These are phyloP conservation scores for Chunga burmeisteri DNA, from an alignment of 2,113 vertebrate genomes.

Conservation along the genomic window DNA sequence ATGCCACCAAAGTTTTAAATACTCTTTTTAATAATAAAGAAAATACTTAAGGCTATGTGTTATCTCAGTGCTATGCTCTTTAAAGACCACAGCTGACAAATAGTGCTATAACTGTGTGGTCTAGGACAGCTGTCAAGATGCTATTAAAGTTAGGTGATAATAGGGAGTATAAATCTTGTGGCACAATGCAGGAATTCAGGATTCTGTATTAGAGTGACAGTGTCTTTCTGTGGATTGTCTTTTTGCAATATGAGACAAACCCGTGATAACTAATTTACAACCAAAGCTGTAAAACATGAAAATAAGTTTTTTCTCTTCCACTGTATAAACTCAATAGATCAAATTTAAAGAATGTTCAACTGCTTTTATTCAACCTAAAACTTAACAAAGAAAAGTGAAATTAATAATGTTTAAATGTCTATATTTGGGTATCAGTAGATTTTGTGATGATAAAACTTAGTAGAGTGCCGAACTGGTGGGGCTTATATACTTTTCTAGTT, in stretches of 20 bases:
- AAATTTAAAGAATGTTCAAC: background rate
- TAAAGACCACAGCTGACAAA: slow-evolving; percentile 3
- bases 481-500: background rate
- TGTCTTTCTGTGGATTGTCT: background rate
- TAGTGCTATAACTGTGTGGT: background rate
- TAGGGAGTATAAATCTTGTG: background rate
- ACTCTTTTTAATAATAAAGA: background rate
- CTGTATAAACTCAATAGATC: background rate
- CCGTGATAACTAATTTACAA: background rate
- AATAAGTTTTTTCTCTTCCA: background rate
- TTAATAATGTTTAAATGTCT: background rate
- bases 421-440: background rate
- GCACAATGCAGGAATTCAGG: background rate
- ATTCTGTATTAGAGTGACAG: background rate
- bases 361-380: background rate
- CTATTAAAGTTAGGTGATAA: background rate
- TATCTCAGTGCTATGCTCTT: background rate
- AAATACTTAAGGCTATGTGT: background rate
- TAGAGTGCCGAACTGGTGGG: background rate
- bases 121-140: background rate
- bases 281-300: background rate
- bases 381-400: background rate
- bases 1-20: background rate
- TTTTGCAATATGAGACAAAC: background rate
- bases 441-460: background rate